Evolutionary conservation across 1,140 invertebrate species (phyloP), one percentile per base, ranked within the genome.

Genomic region (Panagrolaimus sp.): DNA sequence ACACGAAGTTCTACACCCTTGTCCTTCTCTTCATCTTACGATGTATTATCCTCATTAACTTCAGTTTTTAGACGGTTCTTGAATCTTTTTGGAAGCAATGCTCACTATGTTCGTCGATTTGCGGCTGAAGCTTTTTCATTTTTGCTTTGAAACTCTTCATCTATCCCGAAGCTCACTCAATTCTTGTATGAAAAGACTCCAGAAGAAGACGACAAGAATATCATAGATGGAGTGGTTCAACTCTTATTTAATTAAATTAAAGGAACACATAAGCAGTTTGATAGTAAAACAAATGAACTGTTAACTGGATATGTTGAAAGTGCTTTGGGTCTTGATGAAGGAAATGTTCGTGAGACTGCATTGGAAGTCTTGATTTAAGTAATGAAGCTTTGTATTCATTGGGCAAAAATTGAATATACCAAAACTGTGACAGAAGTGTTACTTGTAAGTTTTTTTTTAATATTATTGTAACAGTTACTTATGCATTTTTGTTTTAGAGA

Each of bases 201-300:
- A 14, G 68, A 21, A 10, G 17, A n/a, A 26, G 68, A 70, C 26
- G 69, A 71, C 38, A 43, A 69, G 68, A 21, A 71, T 67, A 70
- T 43, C 68, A 66, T 15, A 10, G 69, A 70, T 43, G 69, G 69
- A 1, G 24, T 43, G 15, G 26, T 21, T 24, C 67, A 69, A 52
- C 69, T 70, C 32, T 47, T 70, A 1, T 70, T 70, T 43, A 70
- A 70, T 43, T 8, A n/a, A 17, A 52, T 70, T 26, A 70, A 71
- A 47, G 69, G 69, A 14, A 46, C 44, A 1, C 68, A 72, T n/a
- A 44, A 48, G 12, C 68, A 71, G n/a, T 70, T 70, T 38, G 71
- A 70, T 17, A 71, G 24, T 28, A 24, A 45, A 70, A 48, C 69
- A 7, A 15, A 24, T n/a, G 26, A 71, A 48, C 17, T 70, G 69